Evolutionary conservation across 2,888 invertebrate species (phyloP).

Genomic region (Drosophila falleni): DNA sequence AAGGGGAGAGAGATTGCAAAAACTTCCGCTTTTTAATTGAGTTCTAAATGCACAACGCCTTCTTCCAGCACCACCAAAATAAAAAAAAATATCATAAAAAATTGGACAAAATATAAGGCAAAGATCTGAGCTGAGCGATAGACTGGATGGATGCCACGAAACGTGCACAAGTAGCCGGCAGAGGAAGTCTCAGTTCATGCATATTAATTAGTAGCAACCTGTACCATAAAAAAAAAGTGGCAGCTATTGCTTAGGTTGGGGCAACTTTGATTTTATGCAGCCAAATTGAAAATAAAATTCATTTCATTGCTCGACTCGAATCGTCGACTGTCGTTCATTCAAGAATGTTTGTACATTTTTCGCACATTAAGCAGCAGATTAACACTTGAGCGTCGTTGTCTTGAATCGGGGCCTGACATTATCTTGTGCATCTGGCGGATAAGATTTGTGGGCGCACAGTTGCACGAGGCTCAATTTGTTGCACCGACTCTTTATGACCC

Average conservation of each 20-base stretch:
- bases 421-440: slow-evolving; percentile 50
- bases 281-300: slow-evolving; percentile 61
- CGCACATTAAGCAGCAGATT: slow-evolving; percentile 66
- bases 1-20: slow-evolving; percentile 1
- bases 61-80: slow-evolving; percentile 30
- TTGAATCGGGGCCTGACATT: slow-evolving; percentile 38
- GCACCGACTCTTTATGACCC: slow-evolving; percentile 37
- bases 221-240: slow-evolving; percentile 40
- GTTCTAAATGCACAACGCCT: slow-evolving; percentile 61
- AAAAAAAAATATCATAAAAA: slow-evolving; percentile 26
- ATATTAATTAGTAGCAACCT: slow-evolving; percentile 66
- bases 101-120: slow-evolving; percentile 18
- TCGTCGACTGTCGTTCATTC: slow-evolving; percentile 6
- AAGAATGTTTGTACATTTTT: slow-evolving; percentile 64
- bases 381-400: slow-evolving; percentile 51
- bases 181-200: slow-evolving; percentile 67
- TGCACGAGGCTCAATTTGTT: slow-evolving; percentile 63
- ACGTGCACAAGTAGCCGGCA: slow-evolving; percentile 47
- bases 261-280: slow-evolving; percentile 53
- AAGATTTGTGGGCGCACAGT: slow-evolving; percentile 58
- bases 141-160: slow-evolving; percentile 23
- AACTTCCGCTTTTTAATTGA: slow-evolving; percentile 76
- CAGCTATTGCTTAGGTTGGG: slow-evolving; percentile 3
- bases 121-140: slow-evolving; percentile 41
- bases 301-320: slow-evolving; percentile 45